Percentiles rank a stretch among this genome's conserved stretches.
phyloP scores from a whole-genome alignment of 2,113 vertebrate genomes.

The Megaptera novaeangliae region DNA sequence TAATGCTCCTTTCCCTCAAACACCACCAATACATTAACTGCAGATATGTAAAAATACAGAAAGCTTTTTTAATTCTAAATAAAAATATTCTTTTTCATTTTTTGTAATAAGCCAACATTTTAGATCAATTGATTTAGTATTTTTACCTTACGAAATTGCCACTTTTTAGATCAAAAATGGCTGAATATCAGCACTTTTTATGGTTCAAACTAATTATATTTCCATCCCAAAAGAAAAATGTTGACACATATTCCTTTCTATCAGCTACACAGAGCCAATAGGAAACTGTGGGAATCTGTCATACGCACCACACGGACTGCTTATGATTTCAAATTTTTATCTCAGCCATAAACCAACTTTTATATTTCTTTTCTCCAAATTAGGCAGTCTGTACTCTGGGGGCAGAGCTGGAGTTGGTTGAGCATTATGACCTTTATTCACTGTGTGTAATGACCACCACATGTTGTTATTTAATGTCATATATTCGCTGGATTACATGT shows the following conservation, averaged over 20 bases:
- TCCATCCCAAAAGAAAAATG: background rate
- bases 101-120: background rate
- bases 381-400: background rate
- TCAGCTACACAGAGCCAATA: background rate
- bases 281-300: background rate
- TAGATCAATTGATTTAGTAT: background rate
- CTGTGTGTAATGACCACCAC: background rate
- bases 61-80: background rate
- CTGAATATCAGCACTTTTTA: background rate
- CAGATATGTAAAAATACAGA: background rate
- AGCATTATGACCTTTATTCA: background rate
- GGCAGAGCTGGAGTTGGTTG: background rate
- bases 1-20: constrained; percentile 5
- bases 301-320: background rate
- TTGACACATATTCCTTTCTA: background rate
- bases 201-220: background rate
- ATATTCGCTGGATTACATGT: background rate
- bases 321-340: background rate
- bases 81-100: background rate
- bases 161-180: background rate
- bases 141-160: background rate
- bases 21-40: background rate
- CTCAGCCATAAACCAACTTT: background rate
- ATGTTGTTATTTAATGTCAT: background rate
- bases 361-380: constrained; percentile 22